Evolutionary conservation across 1,140 invertebrate genomes (phyloP).

Genomic region (fruit fly (Drosophila melanogaster)): Release_6_plus_ISO1_MT NT_033777.3:20958001-20958500

Average conservation of each 20-base stretch:
- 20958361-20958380: slow-evolving; percentile 25
- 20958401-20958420: slow-evolving; percentile 22
- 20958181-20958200: slow-evolving; percentile 7
- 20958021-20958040: slow-evolving; percentile 52
- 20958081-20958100: slow-evolving; percentile 77
- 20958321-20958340: slow-evolving; percentile 81
- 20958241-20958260: slow-evolving; percentile 52
- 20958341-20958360: slow-evolving; percentile 67
- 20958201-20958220: slow-evolving; percentile 17
- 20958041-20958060: slow-evolving; percentile 60
- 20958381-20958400: slow-evolving; percentile 16
- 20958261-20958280: slow-evolving; percentile 11
- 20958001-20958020: slow-evolving; percentile 75
- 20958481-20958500: slow-evolving; percentile 19
- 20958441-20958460: neutral
- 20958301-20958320: slow-evolving; percentile 84
- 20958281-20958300: slow-evolving; percentile 56
- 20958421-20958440: neutral
- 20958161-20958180: slow-evolving; percentile 74
- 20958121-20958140: slow-evolving; percentile 71
- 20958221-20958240: slow-evolving; percentile 36
- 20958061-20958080: slow-evolving; percentile 61
- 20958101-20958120: slow-evolving; percentile 63
- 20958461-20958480: slow-evolving; percentile 31
- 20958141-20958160: slow-evolving; percentile 73